Conservation (phyloP, 2,113 vertebrate species). For the Ammodytes marinus region DNA sequence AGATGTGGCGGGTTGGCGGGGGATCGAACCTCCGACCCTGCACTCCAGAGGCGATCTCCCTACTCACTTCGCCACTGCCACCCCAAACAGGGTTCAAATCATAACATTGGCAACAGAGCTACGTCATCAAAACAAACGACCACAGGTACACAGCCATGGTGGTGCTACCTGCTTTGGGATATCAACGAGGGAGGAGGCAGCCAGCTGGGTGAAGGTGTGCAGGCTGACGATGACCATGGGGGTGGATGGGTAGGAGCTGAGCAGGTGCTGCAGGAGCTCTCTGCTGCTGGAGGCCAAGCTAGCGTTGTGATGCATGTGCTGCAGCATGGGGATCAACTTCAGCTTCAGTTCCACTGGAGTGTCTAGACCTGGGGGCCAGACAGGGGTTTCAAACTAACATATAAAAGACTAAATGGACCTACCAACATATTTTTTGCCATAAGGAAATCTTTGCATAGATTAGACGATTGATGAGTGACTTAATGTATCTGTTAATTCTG, state of each 20-base stretch:
- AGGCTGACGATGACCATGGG: slow-evolving; percentile 96
- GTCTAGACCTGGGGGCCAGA: slow-evolving; percentile 87
- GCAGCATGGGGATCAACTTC: slow-evolving; percentile 95
- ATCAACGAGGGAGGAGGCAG: slow-evolving; percentile 94
- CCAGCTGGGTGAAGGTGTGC: slow-evolving; percentile 97
- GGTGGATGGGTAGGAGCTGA: slow-evolving; percentile 95
- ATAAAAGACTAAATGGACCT: background rate
- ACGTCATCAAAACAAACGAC: background rate
- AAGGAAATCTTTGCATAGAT: background rate
- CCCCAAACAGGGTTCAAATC: background rate
- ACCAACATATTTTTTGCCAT: background rate
- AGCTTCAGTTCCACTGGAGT: slow-evolving; percentile 97
- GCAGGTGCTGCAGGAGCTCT: slow-evolving; percentile 93
- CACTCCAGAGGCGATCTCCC: too few relatives aligned
- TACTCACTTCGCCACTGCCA: too few relatives aligned
- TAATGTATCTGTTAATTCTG: background rate
- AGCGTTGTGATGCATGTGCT: slow-evolving; percentile 98
- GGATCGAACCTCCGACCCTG: too few relatives aligned
- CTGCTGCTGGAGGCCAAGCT: slow-evolving; percentile 93
- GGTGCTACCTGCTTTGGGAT: slow-evolving; percentile 94
- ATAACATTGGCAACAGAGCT: background rate
- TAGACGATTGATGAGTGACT: background rate
- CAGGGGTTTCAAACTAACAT: background rate
- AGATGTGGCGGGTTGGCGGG: too few relatives aligned
- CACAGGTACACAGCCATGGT: background rate